Evolutionary conservation across 2,797 vertebrate species (phyloP).

Genomic region (Pterois miles): DNA sequence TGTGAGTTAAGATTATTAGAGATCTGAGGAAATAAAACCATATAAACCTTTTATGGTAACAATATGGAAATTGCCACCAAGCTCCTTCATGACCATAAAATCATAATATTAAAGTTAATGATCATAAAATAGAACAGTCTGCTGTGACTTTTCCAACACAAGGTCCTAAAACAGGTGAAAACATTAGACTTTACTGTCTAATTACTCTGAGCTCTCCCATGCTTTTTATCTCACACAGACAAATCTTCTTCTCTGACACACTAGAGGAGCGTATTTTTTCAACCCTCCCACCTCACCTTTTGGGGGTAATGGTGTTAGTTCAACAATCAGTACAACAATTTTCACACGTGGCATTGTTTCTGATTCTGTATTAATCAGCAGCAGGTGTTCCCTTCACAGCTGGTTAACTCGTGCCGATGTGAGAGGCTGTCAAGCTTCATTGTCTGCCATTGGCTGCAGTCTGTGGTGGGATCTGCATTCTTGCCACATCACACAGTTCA

Average conservation of each 20-base stretch:
- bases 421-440: slow-evolving; percentile 64
- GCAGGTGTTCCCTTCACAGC: slow-evolving; percentile 79
- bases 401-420: slow-evolving; percentile 71
- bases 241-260: neutral
- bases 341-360: slow-evolving; percentile 50
- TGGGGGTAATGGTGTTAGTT: slow-evolving; percentile 56
- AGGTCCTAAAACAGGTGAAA: neutral
- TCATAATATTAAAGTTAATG: neutral
- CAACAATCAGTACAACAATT: slow-evolving; percentile 58
- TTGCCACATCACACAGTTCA: slow-evolving; percentile 51
- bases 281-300: slow-evolving; percentile 23
- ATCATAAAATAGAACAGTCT: slow-evolving; percentile 3
- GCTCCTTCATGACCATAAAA: neutral
- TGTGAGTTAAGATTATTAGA: neutral
- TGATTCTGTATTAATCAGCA: slow-evolving; percentile 73
- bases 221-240: neutral
- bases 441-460: slow-evolving; percentile 50
- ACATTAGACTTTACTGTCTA: neutral
- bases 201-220: neutral
- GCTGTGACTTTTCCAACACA: neutral
- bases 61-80: neutral
- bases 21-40: slow-evolving; percentile 1
- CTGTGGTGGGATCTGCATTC: slow-evolving; percentile 23
- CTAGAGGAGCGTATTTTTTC: neutral
- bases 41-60: neutral